These are phyloP conservation scores for Amphipyra tragopoginis DNA, from an alignment of 2,888 invertebrate species.

Conservation along the genomic window DNA sequence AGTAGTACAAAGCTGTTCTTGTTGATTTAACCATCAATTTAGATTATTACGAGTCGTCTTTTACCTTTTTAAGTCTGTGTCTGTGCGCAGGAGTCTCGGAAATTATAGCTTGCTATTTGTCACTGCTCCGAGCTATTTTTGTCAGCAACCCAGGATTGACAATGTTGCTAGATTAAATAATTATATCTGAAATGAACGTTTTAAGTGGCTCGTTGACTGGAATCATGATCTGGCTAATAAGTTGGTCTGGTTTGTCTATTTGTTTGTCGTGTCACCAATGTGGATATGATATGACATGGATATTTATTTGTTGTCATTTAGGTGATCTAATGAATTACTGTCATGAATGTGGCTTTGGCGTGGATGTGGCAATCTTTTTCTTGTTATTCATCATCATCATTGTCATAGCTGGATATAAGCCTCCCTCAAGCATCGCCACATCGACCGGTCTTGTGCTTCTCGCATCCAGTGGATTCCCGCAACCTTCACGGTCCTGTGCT, in stretches of 20 bases:
- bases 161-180: constrained; percentile 60
- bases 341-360: no score
- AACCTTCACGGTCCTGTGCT: no score
- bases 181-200: constrained; percentile 40
- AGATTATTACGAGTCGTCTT: constrained; percentile 33
- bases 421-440: no score
- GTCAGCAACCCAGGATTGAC: constrained; percentile 37
- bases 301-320: constrained; percentile 22
- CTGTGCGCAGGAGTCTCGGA: constrained; percentile 25
- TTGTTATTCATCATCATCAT: no score
- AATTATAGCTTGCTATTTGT: constrained; percentile 55
- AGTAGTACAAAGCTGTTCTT: constrained; percentile 27
- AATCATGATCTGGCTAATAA: constrained; percentile 53
- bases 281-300: constrained; percentile 29
- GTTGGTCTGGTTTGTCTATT: constrained; percentile 34
- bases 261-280: constrained; percentile 17
- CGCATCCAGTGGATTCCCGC: no score
- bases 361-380: no score
- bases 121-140: constrained; percentile 48
- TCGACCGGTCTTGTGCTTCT: no score
- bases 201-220: constrained; percentile 53
- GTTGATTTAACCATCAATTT: constrained; percentile 49
- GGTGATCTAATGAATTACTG: constrained; percentile 2
- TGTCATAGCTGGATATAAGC: no score
- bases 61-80: constrained; percentile 28